A percentile compares a stretch with the other conserved stretches of the same genome.
Conservation (phyloP, 30 jellyfish, hydroid and myxozoan genomes). For the Cassiopea andromeda region DNA sequence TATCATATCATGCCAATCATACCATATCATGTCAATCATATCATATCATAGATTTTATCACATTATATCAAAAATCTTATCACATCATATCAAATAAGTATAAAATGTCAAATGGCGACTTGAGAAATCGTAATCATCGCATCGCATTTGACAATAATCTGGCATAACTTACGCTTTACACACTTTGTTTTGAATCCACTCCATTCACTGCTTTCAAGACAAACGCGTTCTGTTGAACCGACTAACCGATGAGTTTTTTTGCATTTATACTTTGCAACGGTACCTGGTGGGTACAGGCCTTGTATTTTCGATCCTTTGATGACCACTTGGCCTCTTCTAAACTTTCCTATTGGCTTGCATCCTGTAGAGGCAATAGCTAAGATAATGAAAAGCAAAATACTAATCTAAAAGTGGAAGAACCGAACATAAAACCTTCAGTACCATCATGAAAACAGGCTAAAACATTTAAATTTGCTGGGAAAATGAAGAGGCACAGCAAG, state of each 20-base stretch:
- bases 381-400: background rate
- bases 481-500: too few species aligned
- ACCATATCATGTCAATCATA: too few species aligned
- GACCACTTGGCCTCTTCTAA: slow-evolving; percentile 28
- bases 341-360: background rate
- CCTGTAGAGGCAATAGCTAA: background rate
- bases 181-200: slow-evolving; percentile 66
- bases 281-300: slow-evolving; percentile 1
- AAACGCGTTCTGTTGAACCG: slow-evolving; percentile 40
- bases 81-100: background rate
- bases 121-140: background rate
- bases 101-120: too few species aligned
- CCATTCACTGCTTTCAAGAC: slow-evolving; percentile 62
- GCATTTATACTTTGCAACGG: slow-evolving; percentile 26
- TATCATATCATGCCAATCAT: too few species aligned
- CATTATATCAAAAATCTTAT: background rate
- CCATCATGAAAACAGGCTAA: too few species aligned
- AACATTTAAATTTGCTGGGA: too few species aligned
- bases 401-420: too few species aligned
- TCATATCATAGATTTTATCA: background rate
- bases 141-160: background rate
- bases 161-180: slow-evolving; percentile 33
- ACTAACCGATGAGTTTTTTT: slow-evolving; percentile 29
- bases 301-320: slow-evolving; percentile 10
- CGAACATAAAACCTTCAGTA: too few species aligned